Base-by-base conservation (phyloP, 2,797 vertebrate species). In the Heteromormyrus szaboi region DNA sequence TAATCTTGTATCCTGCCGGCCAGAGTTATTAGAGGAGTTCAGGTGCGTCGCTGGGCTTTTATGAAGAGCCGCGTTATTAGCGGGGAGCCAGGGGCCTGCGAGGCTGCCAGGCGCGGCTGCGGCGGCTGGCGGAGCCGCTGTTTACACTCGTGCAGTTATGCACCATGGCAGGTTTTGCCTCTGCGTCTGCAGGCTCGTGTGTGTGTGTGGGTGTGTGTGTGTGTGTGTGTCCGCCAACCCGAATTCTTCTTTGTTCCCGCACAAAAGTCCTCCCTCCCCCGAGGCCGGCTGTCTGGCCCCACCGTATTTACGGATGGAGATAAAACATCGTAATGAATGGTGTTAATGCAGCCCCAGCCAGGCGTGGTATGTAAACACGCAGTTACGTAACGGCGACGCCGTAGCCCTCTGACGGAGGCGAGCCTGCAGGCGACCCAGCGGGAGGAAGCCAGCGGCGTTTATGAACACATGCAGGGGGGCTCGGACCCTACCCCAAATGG, bases 1-100 rank as follows among this genome's bases (percentile, higher is more conserved):
- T 95, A 94, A 95, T 95, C 93, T 93, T 91, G 90, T 94, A 92
- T 94, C 91, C 92, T 94, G 93, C 93, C 93, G 93, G 92, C 92
- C 92, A 90, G 91, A 92, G 94, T 95, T 95, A 96, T 96, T 96
- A 95, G 86, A 91, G 87, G 88, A 81, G 56, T 90, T 90, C 93
- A 95, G 93, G 94, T 94, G 94, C 94, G 93, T 90, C 92, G 17
- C 11, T 6, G 48, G 37, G 14, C 56, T 50, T 37, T 79, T 56
- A 59, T 62, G 14, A 25, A 17, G 51, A 88, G 81, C 12, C 65
- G 29, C 85, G 87, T 90, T 93, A 94, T 92, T 92, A 92, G 92
- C 93, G 92, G 93, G 93, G 84, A 92, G 92, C 92, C 91, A 92
- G 88, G 25, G 90, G 83, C 65, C 94, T 94, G 94, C 94, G 94